A percentile compares a stretch with the other conserved stretches of the same genome.
Evolutionary conservation across 1,140 invertebrate genomes (phyloP).

Genomic region (Solenopsis invicta): DNA sequence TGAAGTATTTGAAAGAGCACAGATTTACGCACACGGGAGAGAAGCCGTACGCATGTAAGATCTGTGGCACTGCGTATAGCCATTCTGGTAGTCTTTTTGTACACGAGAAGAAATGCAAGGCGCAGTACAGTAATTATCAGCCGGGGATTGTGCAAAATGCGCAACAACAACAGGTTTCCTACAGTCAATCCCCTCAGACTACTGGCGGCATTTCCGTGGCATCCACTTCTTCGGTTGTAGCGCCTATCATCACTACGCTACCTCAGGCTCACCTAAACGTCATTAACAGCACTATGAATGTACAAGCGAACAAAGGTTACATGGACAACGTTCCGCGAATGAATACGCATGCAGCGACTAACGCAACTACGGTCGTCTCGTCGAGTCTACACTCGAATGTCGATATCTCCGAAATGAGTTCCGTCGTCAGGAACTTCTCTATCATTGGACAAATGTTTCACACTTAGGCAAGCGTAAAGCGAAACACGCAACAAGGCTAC

Average conservation of each 20-base stretch:
- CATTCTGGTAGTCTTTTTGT: conserved; percentile 84
- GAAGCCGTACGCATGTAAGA: conserved; percentile 91
- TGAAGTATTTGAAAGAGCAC: conserved; percentile 88
- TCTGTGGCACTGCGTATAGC: conserved; percentile 88
- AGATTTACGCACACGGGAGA: conserved; percentile 91
- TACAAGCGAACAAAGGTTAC: conserved; percentile 74
- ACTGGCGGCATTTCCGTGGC: conserved; percentile 30
- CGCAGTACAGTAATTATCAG: conserved; percentile 78
- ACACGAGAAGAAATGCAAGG: conserved; percentile 84
- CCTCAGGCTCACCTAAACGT: conserved; percentile 69
- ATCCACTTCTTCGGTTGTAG: conserved; percentile 53
- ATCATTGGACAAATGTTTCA: conserved; percentile 81
- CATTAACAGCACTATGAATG: conserved; percentile 56
- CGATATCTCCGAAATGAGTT: conserved; percentile 68
- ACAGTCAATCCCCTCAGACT: conserved; percentile 65
- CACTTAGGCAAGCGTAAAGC: conserved; percentile 43
- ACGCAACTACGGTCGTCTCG: conserved; percentile 27
- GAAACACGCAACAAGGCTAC: conserved; percentile 33
- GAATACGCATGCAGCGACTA: conserved; percentile 12
- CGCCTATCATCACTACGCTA: conserved; percentile 71
- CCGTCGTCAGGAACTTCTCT: conserved; percentile 75
- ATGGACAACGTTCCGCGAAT: conserved; percentile 74
- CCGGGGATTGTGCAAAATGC: conserved; percentile 61
- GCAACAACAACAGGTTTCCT: conserved; percentile 35
- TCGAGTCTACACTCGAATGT: conserved; percentile 8